phyloP scores from a whole-genome alignment of 1,140 invertebrate species.

The Dreissena polymorpha region DNA sequence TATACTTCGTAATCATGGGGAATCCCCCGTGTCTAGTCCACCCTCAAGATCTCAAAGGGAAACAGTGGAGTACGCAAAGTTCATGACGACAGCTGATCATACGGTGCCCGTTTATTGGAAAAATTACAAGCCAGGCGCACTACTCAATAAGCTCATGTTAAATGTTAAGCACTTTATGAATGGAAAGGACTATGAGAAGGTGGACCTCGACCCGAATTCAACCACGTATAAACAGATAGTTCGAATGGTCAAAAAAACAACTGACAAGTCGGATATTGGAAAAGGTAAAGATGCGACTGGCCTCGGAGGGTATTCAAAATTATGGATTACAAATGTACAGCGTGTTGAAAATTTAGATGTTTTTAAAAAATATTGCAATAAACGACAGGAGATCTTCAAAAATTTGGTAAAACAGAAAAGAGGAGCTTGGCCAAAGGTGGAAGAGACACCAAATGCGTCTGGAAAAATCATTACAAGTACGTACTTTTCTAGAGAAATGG shows the following conservation, averaged over 20 bases:
- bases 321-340: constrained; percentile 29
- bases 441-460: neutral
- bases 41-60: neutral
- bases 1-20: neutral
- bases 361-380: constrained; percentile 16
- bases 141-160: neutral
- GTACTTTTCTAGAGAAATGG: neutral
- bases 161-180: neutral
- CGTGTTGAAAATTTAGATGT: constrained; percentile 42
- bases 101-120: constrained; percentile 35
- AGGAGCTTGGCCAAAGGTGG: constrained; percentile 1
- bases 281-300: constrained; percentile 29
- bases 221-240: neutral
- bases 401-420: neutral
- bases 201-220: neutral
- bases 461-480: neutral
- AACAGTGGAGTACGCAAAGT: constrained; percentile 17
- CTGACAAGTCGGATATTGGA: neutral
- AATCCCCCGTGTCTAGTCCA: neutral
- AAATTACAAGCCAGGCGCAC: constrained; percentile 1
- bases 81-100: neutral
- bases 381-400: constrained; percentile 24
- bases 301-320: neutral
- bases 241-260: neutral
- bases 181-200: neutral